Evolutionary conservation across 2,888 invertebrate species (phyloP), one percentile per base, ranked within the genome.

Genomic region (Pandemis corylana): DNA sequence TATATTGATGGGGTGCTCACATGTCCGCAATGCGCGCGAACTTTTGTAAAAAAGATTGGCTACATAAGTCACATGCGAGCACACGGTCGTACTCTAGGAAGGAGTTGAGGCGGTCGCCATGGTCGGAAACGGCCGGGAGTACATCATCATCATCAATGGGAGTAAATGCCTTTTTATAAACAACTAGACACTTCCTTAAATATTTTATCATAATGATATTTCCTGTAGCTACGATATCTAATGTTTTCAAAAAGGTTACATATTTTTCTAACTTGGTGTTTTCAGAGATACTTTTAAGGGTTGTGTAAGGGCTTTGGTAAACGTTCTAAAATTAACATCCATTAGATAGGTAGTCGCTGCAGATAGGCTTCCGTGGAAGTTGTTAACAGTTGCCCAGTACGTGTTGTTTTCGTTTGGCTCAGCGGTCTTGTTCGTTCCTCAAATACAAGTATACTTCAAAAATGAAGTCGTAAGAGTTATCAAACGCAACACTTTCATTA

Each of bases 401-500:
- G 46, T 9, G 53, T 15, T 20, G 7, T 51, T 51, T n/a, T 51
- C 13, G 0, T 36, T n/a, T 13, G 9, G 15, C 7, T 2, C 53
- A 15, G 6, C 15, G 53, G 53, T 9, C 53, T 56, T 5, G 7
- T 56, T 7, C 53, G 9, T 56, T 56, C 13, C 20, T 7, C 7
- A 15, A 15, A 2, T 56, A 49, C 15, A n/a, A 5, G 61, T 13
- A 28, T 28, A 42, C 41, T 13, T 10, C 42, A 62, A 62, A 41
- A 61, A 61, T 69, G 65, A 61, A 74, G 65, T 13, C 41, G 67
- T 69, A 61, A 65, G 62, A 59, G 64, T 64, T 68, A 69, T 74
- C 12, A 66, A 15, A 66, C 61, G 74, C 69, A 74, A 73, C 20
- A 28, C 66, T 69, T 76, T 76, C 73, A 73, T 73, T 76, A 76